A percentile compares a stretch with the other conserved stretches of the same genome.
These are phyloP conservation scores for Plectrocnemia conspersa DNA, from an alignment of 1,140 invertebrate genomes.

Conservation along the genomic window DNA sequence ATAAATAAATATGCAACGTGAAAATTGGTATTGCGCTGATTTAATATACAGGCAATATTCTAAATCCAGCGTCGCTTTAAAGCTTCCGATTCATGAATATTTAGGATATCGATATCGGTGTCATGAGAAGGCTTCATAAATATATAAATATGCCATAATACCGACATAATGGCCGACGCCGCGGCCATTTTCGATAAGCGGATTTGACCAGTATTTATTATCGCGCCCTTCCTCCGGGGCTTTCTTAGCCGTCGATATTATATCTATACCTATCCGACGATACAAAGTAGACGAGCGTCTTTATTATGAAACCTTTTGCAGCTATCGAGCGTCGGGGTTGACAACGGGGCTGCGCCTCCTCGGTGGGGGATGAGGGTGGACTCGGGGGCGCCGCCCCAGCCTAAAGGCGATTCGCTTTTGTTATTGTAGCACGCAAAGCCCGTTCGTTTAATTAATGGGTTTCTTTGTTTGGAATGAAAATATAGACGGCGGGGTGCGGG, in stretches of 20 bases:
- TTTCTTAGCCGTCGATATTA: constrained; percentile 1
- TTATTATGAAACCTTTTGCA: too few relatives aligned
- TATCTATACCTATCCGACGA: not conserved
- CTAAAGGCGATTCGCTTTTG: constrained; percentile 25
- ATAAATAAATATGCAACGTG: too few relatives aligned
- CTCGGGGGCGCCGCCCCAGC: constrained; percentile 1
- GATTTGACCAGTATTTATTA: constrained; percentile 6
- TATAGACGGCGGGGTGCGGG: constrained; percentile 18
- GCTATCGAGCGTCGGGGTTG: not conserved
- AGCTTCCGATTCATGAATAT: too few relatives aligned
- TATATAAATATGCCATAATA: too few relatives aligned
- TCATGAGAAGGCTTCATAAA: too few relatives aligned
- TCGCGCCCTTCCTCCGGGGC: constrained; percentile 3
- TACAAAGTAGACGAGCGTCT: not conserved
- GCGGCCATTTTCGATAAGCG: constrained; percentile 8
- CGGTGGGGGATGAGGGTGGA: too few relatives aligned
- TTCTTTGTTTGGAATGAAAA: constrained; percentile 33
- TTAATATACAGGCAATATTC: too few relatives aligned
- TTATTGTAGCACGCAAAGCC: constrained; percentile 31
- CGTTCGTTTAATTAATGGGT: constrained; percentile 32
- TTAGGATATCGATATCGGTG: too few relatives aligned
- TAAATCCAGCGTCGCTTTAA: too few relatives aligned
- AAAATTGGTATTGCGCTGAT: too few relatives aligned
- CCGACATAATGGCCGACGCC: too few relatives aligned
- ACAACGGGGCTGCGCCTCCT: constrained; percentile 1